Percentiles rank a stretch among this genome's conserved stretches.
Evolutionary conservation across 2,113 vertebrate species (phyloP).

Genomic region (Chaenogobius annularis): DNA sequence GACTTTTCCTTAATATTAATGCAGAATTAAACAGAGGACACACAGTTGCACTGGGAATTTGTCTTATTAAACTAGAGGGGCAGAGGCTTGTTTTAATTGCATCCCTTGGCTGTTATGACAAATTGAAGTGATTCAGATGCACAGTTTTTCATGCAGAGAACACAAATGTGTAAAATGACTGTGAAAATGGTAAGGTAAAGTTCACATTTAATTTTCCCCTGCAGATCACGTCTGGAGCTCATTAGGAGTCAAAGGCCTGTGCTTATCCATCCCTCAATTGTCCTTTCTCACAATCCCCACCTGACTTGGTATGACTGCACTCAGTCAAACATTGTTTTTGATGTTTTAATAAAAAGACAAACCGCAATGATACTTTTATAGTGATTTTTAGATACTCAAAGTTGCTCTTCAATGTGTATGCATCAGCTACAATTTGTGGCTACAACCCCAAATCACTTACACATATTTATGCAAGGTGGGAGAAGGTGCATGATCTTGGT

Average conservation of each 20-base stretch:
- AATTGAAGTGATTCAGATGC: conserved; percentile 33
- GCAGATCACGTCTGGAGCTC: background rate
- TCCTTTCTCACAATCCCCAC: conserved; percentile 13
- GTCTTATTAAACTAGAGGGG: conserved; percentile 31
- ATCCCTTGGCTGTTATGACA: conserved; percentile 28
- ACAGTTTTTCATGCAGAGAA: conserved; percentile 8
- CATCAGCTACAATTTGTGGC: background rate
- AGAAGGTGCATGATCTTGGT: no score
- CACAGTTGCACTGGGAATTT: conserved; percentile 19
- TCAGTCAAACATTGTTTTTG: background rate
- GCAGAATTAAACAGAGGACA: conserved; percentile 21
- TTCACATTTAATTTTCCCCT: background rate
- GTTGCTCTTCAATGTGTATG: background rate
- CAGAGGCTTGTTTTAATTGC: conserved; percentile 34
- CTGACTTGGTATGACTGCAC: conserved; percentile 31
- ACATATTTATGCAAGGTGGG: no score
- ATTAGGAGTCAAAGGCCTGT: background rate
- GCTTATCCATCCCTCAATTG: conserved; percentile 8
- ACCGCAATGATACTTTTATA: background rate
- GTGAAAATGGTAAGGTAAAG: background rate
- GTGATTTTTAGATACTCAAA: background rate
- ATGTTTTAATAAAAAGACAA: background rate
- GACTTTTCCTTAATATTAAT: conserved; percentile 15
- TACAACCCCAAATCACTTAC: no score
- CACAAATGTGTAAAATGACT: conserved; percentile 1